Conservation (phyloP, 2,888 invertebrate species). For the Cyrtodaria siliqua region DNA sequence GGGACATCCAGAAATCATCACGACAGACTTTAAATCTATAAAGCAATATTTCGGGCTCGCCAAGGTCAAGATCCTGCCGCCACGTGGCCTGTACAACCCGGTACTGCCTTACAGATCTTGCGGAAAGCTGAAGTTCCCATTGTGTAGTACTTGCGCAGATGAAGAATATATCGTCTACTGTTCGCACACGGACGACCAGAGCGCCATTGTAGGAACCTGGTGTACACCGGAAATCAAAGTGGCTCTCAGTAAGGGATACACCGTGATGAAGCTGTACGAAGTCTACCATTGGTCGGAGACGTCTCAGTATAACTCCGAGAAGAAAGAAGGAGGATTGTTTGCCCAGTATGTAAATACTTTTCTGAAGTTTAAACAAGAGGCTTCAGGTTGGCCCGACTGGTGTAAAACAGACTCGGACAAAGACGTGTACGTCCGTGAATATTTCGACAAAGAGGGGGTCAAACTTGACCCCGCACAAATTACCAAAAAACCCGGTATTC, state of each 20-base stretch:
- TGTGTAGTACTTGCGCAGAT: slow-evolving; percentile 78
- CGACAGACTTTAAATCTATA: slow-evolving; percentile 50
- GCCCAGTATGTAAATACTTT: slow-evolving; percentile 78
- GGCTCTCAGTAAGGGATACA: slow-evolving; percentile 79
- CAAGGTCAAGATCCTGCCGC: slow-evolving; percentile 73
- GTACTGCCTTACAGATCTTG: slow-evolving; percentile 77
- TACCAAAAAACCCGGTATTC: slow-evolving; percentile 41
- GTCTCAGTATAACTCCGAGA: slow-evolving; percentile 49
- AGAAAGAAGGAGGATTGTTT: slow-evolving; percentile 72
- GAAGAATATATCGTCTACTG: slow-evolving; percentile 70
- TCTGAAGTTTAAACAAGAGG: slow-evolving; percentile 71
- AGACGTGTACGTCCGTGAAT: slow-evolving; percentile 58
- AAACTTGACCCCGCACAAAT: slow-evolving; percentile 35
- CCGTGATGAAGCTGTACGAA: slow-evolving; percentile 76
- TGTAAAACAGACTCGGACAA: slow-evolving; percentile 61
- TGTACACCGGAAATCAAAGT: slow-evolving; percentile 80
- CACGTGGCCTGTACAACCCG: slow-evolving; percentile 74
- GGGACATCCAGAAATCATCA: slow-evolving; percentile 68
- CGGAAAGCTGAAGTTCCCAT: slow-evolving; percentile 79
- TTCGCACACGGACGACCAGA: slow-evolving; percentile 72
- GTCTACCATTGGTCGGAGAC: slow-evolving; percentile 74
- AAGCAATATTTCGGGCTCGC: slow-evolving; percentile 68
- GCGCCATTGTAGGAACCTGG: slow-evolving; percentile 79
- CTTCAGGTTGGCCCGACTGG: slow-evolving; percentile 62
- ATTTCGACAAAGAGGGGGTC: slow-evolving; percentile 58